phyloP scores from a whole-genome alignment of 2,113 vertebrate species.

The Siniperca chuatsi region DNA sequence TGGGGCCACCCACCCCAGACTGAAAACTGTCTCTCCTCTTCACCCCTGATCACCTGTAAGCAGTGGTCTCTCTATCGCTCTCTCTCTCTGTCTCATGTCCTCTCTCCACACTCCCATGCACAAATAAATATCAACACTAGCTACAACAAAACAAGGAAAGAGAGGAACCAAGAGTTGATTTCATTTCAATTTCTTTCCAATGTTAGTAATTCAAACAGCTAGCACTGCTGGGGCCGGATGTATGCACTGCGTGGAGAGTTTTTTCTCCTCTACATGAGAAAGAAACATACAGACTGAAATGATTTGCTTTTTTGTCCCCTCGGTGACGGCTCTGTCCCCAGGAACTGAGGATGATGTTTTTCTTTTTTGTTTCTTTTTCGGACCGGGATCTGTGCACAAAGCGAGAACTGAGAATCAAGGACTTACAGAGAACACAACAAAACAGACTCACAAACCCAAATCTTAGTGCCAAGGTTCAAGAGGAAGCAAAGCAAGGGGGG shows the following conservation, averaged over 20 bases:
- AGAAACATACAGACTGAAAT: slow-evolving; percentile 73
- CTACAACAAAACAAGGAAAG: slow-evolving; percentile 65
- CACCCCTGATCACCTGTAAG: slow-evolving; percentile 50
- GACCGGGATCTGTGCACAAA: slow-evolving; percentile 83
- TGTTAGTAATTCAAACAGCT: slow-evolving; percentile 67
- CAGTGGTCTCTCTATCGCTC: slow-evolving; percentile 47
- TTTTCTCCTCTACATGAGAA: slow-evolving; percentile 75
- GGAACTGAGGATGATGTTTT: slow-evolving; percentile 65
- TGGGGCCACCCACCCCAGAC: slow-evolving; percentile 36
- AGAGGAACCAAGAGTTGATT: slow-evolving; percentile 85
- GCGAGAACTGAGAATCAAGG: slow-evolving; percentile 76
- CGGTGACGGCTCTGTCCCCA: slow-evolving; percentile 36
- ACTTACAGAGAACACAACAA: slow-evolving; percentile 68
- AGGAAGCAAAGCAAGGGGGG: slow-evolving; percentile 82
- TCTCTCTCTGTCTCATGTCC: slow-evolving; percentile 58
- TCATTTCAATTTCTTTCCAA: slow-evolving; percentile 84
- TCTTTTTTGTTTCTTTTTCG: slow-evolving; percentile 48
- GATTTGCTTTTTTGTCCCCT: slow-evolving; percentile 29
- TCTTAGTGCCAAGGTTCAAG: slow-evolving; percentile 94
- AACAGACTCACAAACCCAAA: slow-evolving; percentile 84
- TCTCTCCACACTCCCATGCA: slow-evolving; percentile 82
- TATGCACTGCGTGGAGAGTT: slow-evolving; percentile 62
- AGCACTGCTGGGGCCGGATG: slow-evolving; percentile 59
- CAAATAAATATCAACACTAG: slow-evolving; percentile 74
- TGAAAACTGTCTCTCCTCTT: slow-evolving; percentile 52